Evolutionary conservation across 1,140 invertebrate species (phyloP).

Genomic region (Galleria mellonella): DNA sequence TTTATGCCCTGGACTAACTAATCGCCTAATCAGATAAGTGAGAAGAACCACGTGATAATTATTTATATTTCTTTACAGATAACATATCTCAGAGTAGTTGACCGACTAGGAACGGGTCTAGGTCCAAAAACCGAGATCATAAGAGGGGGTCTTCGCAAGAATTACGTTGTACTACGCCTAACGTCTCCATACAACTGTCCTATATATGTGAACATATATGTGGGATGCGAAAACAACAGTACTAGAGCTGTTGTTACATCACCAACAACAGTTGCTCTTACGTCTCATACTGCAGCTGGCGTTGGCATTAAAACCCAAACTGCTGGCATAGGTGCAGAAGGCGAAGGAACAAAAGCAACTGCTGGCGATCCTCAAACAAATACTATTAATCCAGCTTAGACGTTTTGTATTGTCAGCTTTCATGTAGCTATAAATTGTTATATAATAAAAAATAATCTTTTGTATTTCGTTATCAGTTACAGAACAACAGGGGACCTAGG

Average conservation of each 20-base stretch:
- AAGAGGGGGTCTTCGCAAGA: conserved; percentile 40
- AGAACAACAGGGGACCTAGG: no score
- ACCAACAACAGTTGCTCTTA: background rate
- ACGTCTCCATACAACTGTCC: conserved; percentile 35
- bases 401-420: no score
- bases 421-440: no score
- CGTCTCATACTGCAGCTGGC: background rate
- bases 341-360: no score
- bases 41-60: no score
- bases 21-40: no score
- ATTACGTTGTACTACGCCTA: conserved; percentile 29
- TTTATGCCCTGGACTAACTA: no score
- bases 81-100: conserved; percentile 43
- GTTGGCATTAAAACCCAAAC: background rate
- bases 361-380: no score
- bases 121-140: conserved; percentile 34
- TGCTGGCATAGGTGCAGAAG: no score
- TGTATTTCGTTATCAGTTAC: no score
- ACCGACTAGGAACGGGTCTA: conserved; percentile 40
- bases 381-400: no score
- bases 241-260: background rate
- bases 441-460: no score
- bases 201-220: conserved; percentile 47
- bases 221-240: conserved; percentile 32
- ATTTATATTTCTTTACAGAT: conserved; percentile 33